Base-by-base conservation (phyloP, 2,888 invertebrate genomes). In the Tipula vernalis region DNA sequence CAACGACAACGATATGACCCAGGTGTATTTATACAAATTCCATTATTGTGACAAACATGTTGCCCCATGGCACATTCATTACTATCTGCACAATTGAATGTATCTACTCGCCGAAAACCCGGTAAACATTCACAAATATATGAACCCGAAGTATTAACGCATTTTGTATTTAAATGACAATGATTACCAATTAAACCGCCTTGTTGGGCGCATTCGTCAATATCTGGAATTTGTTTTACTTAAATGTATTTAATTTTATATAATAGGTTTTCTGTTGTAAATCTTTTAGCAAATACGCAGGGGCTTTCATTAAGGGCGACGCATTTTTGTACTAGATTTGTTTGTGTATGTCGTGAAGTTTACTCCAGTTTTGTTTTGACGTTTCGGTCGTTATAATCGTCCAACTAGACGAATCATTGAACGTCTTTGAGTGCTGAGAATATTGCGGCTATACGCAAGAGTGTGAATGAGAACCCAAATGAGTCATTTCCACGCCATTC, bases 81-180 rank as follows among this genome's bases (percentile, higher is more conserved):
- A 89, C 95, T 93, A 92, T 96, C 96, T 88, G 94, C 94, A 90
- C 96, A 96, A 90, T 96, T 96, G 91, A 95, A 96, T 90, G 95
- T 95, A 92, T 96, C 96, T 88, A 95, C 92, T 88, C 95, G 93
- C 88, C 94, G 93, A 91, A 96, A 96, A 5, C 97, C 97, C 36
- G 95, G 94, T 89, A 95, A 92, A 91, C 97, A 98, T 92, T 96
- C 95, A 92, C 97, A 98, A 88, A 94, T 93, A 92, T 97, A 97
- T 88, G 95, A 94, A 87, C 97, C 97, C 87, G 94, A 92, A 83
- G 95, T 95, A 92, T 97, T 97, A 88, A 96, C 94, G 91, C 97
- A 98, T 88, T 93, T 93, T 87, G 97, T 96, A 92, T 97, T 96
- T 88, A 94, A 94, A 91, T 96, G 95, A 91, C 97, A 97, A 92